Evolutionary conservation across 2,113 vertebrate species (phyloP).

Genomic region (Hippocampus mohnikei): DNA sequence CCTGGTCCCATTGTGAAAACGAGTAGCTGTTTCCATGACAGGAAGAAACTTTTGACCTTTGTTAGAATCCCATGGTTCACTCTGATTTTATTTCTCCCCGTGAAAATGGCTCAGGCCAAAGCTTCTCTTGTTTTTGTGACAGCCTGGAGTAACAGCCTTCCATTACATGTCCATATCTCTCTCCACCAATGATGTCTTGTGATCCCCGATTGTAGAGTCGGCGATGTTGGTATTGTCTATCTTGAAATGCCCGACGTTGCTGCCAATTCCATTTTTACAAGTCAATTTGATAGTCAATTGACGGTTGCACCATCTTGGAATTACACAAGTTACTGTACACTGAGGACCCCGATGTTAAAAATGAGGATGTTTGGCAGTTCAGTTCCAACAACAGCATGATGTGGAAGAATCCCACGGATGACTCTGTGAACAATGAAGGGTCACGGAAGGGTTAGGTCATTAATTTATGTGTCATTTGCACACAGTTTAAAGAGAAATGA

Average conservation of each 20-base stretch:
- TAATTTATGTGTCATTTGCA: slow-evolving; percentile 1
- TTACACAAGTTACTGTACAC: slow-evolving; percentile 6
- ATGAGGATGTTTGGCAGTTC: not conserved
- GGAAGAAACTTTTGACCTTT: slow-evolving; percentile 44
- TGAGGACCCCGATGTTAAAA: too few species aligned
- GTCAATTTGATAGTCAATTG: not conserved
- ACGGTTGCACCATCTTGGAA: slow-evolving; percentile 9
- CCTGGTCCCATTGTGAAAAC: slow-evolving; percentile 49
- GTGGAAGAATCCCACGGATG: slow-evolving; percentile 22
- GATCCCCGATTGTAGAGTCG: not conserved
- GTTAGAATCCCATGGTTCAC: slow-evolving; percentile 39
- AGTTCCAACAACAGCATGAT: slow-evolving; percentile 9
- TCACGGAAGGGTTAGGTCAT: slow-evolving; percentile 40
- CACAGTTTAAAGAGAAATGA: not conserved
- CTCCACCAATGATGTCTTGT: slow-evolving; percentile 13
- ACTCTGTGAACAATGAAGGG: slow-evolving; percentile 20
- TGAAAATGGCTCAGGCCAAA: slow-evolving; percentile 3
- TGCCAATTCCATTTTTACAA: not conserved
- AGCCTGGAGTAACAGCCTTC: not conserved
- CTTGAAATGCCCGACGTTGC: slow-evolving; percentile 1
- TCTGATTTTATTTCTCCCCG: slow-evolving; percentile 13
- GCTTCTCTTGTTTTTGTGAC: not conserved
- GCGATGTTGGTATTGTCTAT: not conserved
- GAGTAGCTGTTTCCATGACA: slow-evolving; percentile 38
- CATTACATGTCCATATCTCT: not conserved